A percentile compares a stretch with the other conserved stretches of the same genome.
Evolutionary conservation across 2,113 vertebrate genomes (phyloP).

Genomic region (Archilochus colubris): DNA sequence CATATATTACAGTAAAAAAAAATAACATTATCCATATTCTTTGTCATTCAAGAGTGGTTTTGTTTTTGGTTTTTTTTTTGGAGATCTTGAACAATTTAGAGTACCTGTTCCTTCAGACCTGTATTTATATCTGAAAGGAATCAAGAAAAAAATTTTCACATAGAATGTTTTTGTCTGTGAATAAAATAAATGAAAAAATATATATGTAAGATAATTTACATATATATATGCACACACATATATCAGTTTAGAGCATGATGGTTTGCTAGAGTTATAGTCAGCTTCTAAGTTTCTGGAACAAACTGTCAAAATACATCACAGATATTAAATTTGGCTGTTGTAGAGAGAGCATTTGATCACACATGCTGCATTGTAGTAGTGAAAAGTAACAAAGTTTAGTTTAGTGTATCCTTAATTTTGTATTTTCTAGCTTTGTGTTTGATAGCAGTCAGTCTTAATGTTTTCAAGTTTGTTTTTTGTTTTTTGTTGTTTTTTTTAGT

Average conservation of each 20-base stretch:
- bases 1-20: neutral
- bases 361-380: neutral
- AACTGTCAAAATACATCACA: neutral
- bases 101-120: conserved; percentile 4
- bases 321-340: neutral
- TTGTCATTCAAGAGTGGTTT: neutral
- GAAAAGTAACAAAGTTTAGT: neutral
- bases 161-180: conserved; percentile 21
- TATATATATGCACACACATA: neutral
- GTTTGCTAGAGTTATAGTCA: neutral
- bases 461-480: conserved; percentile 17
- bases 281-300: neutral
- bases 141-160: neutral
- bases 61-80: neutral
- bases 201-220: conserved; percentile 31
- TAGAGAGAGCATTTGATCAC: neutral
- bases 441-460: conserved; percentile 29
- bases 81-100: neutral
- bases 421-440: conserved; percentile 49
- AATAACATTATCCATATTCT: neutral
- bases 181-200: neutral
- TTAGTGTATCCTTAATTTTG: neutral
- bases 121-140: neutral
- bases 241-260: neutral
- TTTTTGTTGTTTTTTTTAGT: neutral